These are phyloP conservation scores for Trididemnum nubilum DNA, from an alignment of 23 tunicate genomes.

Conservation along the genomic window DNA sequence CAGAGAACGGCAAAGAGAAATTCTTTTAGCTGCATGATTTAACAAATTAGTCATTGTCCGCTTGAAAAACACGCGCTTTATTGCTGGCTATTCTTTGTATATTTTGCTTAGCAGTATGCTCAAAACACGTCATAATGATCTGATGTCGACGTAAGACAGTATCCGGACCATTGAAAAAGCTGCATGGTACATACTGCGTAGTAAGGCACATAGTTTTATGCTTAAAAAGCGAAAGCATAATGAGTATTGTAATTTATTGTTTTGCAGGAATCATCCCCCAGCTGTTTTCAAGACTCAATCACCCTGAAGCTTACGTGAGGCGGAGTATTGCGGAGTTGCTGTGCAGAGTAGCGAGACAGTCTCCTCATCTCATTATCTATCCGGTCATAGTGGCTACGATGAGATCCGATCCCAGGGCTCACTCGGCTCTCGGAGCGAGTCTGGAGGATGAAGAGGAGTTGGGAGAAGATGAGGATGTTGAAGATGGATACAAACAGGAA, in stretches of 20 bases:
- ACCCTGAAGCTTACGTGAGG: slow-evolving; percentile 91
- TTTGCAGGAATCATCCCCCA: slow-evolving; percentile 92
- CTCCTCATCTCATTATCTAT: slow-evolving; percentile 87
- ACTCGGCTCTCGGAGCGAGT: slow-evolving; percentile 48
- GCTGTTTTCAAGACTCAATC: slow-evolving; percentile 93
- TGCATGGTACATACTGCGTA: too few relatives aligned
- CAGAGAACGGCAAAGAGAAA: too few relatives aligned
- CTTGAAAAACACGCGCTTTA: too few relatives aligned
- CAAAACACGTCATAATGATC: too few relatives aligned
- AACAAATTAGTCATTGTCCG: too few relatives aligned
- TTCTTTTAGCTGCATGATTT: too few relatives aligned
- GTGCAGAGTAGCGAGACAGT: slow-evolving; percentile 75
- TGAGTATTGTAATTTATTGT: neutral
- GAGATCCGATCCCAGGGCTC: slow-evolving; percentile 68
- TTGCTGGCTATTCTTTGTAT: too few relatives aligned
- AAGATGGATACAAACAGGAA: slow-evolving; percentile 35
- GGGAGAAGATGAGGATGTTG: slow-evolving; percentile 42
- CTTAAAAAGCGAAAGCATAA: neutral
- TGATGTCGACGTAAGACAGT: too few relatives aligned
- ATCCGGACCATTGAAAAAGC: too few relatives aligned
- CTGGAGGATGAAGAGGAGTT: slow-evolving; percentile 49
- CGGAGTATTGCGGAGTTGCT: slow-evolving; percentile 79
- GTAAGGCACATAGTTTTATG: too few relatives aligned
- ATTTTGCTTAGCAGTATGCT: too few relatives aligned
- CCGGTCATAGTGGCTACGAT: slow-evolving; percentile 97